A percentile compares a stretch with the other conserved stretches of the same genome.
phyloP scores from a whole-genome alignment of 2,113 vertebrate genomes.

The Toxostoma redivivum region DNA sequence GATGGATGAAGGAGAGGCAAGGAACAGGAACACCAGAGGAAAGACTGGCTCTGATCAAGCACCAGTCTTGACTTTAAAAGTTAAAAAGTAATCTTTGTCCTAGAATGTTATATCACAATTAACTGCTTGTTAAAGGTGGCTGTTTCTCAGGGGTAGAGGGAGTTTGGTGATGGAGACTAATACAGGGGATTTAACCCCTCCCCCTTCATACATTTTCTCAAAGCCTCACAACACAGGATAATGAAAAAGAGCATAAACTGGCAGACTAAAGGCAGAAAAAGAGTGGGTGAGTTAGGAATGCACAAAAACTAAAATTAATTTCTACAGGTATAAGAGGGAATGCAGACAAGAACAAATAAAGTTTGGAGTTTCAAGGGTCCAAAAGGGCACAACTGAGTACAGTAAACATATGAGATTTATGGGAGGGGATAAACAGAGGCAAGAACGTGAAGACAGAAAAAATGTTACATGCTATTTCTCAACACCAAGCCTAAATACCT shows the following conservation, averaged over 20 bases:
- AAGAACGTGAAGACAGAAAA: background rate
- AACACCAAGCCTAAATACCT: background rate
- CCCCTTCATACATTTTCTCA: background rate
- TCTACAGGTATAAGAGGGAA: background rate
- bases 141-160: accelerated
- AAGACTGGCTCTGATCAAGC: background rate
- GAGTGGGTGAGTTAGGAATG: background rate
- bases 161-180: background rate
- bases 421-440: background rate
- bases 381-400: background rate
- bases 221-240: background rate
- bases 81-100: background rate
- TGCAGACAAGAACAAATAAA: background rate
- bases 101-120: background rate
- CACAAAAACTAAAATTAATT: constrained; percentile 28
- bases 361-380: background rate
- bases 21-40: background rate
- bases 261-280: background rate
- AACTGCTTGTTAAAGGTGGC: background rate
- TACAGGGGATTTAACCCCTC: background rate
- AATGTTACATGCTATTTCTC: background rate
- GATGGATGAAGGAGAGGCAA: background rate
- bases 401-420: background rate
- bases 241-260: background rate
- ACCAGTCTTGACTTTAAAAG: background rate